Base-by-base conservation (phyloP, 2,888 invertebrate species). In the Cinara cedri region DNA sequence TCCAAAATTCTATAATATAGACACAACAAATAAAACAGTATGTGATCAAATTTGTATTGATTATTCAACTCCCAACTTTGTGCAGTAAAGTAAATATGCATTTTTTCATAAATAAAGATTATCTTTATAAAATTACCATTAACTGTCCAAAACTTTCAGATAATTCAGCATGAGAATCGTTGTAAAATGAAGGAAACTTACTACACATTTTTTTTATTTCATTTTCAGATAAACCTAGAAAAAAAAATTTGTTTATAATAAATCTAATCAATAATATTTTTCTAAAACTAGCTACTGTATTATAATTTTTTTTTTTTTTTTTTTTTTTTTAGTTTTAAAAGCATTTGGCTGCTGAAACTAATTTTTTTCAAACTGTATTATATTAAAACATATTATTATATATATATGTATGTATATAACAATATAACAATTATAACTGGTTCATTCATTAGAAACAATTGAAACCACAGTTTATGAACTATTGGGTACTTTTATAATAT, bases 151-250 rank as follows among this genome's bases (percentile, higher is more conserved):
- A 68, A 9, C 70, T 78, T 4, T 60, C 46, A 13, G 11, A 21
- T 13, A 78, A 14, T 13, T 26, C 8, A 60, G 60, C 14, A 21
- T 57, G 60, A 42, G 70, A 19, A 62, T 42, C 13, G n/a, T 70
- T 78, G 11, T 16, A 9, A 60, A 78, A 60, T 4, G 78, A 78
- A 49, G 68, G 60, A 62, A 19, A 70, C 34, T 42, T 78, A 0
- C 11, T 49, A n/a, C 34, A 21, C 51, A 78, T 57, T 21, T 9
- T 10, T 11, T 51, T 42, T 0, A 68, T 44, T 60, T 78, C 19
- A 16, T 21, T 6, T 9, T 49, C 26, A 21, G 49, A 3, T 60
- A 78, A 49, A 68, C 26, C 78, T 78, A 21, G 21, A 78, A 78
- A 51, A 51, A 26, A 55, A 49, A 49, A 19, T 0, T 4, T 34